phyloP scores from a whole-genome alignment of 2,797 vertebrate species.

The Mormyrus hasselquistii region DNA sequence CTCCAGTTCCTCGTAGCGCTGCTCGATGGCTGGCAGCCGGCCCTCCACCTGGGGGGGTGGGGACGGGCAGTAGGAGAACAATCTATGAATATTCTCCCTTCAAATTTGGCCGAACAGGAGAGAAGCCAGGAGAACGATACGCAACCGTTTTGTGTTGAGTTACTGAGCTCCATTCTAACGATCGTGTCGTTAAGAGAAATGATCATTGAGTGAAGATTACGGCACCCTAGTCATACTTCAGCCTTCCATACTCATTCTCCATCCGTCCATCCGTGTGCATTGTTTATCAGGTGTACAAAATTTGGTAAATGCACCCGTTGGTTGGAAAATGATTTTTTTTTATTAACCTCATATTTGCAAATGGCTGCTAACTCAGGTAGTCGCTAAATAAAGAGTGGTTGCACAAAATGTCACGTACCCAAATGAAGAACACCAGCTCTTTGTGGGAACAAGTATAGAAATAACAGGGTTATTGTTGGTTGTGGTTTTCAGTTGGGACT shows the following conservation, averaged over 20 bases:
- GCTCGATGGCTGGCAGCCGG: conserved; percentile 71
- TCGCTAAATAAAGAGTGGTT: neutral
- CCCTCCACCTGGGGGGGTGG: conserved; percentile 62
- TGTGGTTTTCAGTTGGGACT: neutral
- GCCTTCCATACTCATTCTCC: neutral
- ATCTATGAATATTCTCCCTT: neutral
- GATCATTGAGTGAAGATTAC: neutral
- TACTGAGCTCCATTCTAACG: neutral
- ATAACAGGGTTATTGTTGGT: neutral
- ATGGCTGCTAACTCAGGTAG: neutral
- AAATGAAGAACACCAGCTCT: neutral
- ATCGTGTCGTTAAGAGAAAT: neutral
- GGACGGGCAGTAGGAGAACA: neutral
- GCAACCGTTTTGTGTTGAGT: neutral
- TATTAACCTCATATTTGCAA: neutral
- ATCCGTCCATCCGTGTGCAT: neutral
- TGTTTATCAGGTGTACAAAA: neutral
- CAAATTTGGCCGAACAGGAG: neutral
- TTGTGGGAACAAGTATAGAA: neutral
- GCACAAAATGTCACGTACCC: neutral
- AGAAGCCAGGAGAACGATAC: neutral
- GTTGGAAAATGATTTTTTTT: neutral
- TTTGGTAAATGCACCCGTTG: neutral
- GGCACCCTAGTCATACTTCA: neutral
- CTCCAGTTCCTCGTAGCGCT: conserved; percentile 72